These are phyloP conservation scores for Porites australiensis DNA, from an alignment of 64 coral and sea anemone genomes.

Conservation along the genomic window DNA sequence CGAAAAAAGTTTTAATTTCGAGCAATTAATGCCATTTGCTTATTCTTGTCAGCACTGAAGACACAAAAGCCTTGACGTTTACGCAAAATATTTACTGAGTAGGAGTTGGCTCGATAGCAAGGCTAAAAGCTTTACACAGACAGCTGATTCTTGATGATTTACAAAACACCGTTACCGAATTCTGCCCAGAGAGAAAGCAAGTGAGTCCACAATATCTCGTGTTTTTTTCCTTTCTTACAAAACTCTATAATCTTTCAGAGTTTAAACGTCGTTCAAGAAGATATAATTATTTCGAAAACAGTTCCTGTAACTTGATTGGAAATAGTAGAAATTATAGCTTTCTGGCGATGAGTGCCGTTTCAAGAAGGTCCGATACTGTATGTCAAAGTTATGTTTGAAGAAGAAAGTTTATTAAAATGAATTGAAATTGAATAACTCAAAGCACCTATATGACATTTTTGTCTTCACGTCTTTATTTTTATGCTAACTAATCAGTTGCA, in stretches of 20 bases:
- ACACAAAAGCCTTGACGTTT: neutral
- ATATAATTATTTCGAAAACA: too few relatives aligned
- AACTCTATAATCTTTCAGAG: neutral
- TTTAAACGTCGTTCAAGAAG: too few relatives aligned
- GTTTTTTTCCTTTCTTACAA: neutral
- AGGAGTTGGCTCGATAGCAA: neutral
- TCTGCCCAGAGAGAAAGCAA: too few relatives aligned
- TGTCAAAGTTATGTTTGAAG: conserved; percentile 5
- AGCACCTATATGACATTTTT: neutral
- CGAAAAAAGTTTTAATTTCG: neutral
- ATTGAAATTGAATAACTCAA: neutral
- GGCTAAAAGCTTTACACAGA: too few relatives aligned
- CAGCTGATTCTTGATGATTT: too few relatives aligned
- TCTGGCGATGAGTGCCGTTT: neutral
- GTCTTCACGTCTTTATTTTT: neutral
- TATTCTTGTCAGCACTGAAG: neutral
- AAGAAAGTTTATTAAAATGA: neutral
- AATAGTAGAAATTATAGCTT: neutral
- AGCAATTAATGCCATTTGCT: neutral
- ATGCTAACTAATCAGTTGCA: neutral
- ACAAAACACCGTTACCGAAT: too few relatives aligned
- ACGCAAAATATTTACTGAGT: neutral
- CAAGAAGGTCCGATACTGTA: neutral
- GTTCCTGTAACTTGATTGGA: neutral
- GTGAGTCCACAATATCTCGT: neutral